Base-by-base conservation (phyloP, 2,797 vertebrate genomes). In the Siniperca undulata region DNA sequence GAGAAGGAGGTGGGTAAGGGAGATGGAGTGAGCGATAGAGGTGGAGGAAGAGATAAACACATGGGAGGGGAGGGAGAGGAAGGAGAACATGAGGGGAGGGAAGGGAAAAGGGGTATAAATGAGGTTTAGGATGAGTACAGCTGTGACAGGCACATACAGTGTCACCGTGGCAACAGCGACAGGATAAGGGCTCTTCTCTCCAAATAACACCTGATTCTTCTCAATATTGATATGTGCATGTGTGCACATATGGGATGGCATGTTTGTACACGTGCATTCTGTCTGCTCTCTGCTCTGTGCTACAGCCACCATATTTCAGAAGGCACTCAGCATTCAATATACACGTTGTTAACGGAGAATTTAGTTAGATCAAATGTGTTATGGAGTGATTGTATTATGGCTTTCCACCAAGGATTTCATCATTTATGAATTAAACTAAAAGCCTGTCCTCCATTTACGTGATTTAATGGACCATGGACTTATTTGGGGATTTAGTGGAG, bases 401-500 rank as follows among this genome's bases (percentile, higher is more conserved):
- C 77, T 77, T 82, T n/a, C 78, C 60, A 82, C 84, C 68, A 80
- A 87, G 76, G 71, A 83, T 91, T 88, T 72, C 52, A 88, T 90
- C 89, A 91, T 93, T 93, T 93, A 91, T 88, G 78, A 93, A 92
- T 93, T 92, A 88, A 92, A 92, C 78, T 84, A 89, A 89, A 91
- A 92, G 89, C 88, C 80, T 89, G 77, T 84, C 87, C 70, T 86
- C 87, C 76, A 83, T 91, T 87, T 88, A 70, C 16, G 27, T 88
- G 91, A 92, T 87, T 92, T 92, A 91, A 91, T 91, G 84, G 87
- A 84, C 77, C 83, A 59, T 78, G 77, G 91, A 89, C 87, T 88
- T 91, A 88, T 92, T 88, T 86, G 56, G 87, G 87, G 90, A 93
- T 92, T 93, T 91, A 88, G 74, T 67, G 68, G 55, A 77, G 66